phyloP scores from a whole-genome alignment of 2,888 invertebrate species.

The Eucera pruinosa region DNA sequence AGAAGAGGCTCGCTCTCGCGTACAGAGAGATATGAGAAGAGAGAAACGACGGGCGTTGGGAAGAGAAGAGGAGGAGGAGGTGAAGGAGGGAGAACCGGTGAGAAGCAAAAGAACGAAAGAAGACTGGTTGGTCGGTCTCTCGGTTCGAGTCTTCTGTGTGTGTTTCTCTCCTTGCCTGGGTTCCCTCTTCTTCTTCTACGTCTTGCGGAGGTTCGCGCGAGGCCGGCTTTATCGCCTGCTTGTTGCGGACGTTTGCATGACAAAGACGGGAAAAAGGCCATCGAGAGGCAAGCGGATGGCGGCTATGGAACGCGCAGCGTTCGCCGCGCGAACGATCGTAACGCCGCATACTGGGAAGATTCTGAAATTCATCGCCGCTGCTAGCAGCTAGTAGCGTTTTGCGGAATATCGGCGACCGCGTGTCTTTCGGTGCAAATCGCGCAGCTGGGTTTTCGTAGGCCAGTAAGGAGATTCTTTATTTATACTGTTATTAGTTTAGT shows the following conservation, averaged over 20 bases:
- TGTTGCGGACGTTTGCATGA: conserved; percentile 61
- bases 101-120: conserved; percentile 69
- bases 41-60: not conserved
- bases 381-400: too few species aligned
- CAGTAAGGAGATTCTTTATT: too few species aligned
- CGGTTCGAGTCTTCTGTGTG: too few species aligned
- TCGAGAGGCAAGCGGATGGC: conserved; percentile 53
- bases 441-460: too few species aligned
- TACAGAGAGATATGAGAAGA: conserved; percentile 37
- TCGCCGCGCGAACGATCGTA: conserved; percentile 56
- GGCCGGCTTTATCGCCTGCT: conserved; percentile 17
- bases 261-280: conserved; percentile 72
- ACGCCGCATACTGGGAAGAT: conserved; percentile 67
- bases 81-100: conserved; percentile 60
- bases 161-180: conserved; percentile 40
- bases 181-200: conserved; percentile 28
- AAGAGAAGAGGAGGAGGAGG: too few species aligned
- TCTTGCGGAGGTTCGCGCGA: conserved; percentile 6
- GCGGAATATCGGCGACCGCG: too few species aligned
- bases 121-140: too few species aligned
- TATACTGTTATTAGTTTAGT: too few species aligned
- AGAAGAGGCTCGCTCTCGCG: conserved; percentile 13
- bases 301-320: conserved; percentile 50
- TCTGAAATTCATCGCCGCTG: conserved; percentile 49
- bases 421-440: too few species aligned